Conservation (phyloP, 1,140 invertebrate species). For the Riptortus pedestris region DNA sequence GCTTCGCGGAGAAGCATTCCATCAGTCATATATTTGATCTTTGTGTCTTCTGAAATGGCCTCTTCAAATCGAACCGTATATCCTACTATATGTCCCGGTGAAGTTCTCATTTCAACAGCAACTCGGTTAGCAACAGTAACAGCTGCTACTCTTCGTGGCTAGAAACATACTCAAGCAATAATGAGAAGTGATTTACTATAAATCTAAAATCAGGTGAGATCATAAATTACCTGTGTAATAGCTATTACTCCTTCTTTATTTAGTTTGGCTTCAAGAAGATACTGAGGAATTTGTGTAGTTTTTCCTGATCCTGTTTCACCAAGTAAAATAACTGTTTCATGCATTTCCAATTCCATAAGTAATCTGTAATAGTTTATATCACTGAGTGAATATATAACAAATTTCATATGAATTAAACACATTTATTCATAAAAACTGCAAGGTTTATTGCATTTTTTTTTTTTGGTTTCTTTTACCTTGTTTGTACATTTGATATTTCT, state of each 20-base stretch:
- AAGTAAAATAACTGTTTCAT: constrained; percentile 62
- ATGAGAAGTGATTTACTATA: no score
- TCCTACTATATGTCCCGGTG: constrained; percentile 66
- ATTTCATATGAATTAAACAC: background rate
- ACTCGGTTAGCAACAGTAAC: constrained; percentile 81
- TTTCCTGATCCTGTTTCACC: constrained; percentile 86
- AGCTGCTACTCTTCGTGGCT: constrained; percentile 86
- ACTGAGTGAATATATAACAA: no score
- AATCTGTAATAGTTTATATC: constrained; percentile 38
- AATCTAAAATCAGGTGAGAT: no score
- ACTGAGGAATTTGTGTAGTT: constrained; percentile 83
- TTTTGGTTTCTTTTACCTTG: no score
- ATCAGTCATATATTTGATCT: constrained; percentile 85
- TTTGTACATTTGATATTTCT: no score
- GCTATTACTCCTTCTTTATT: constrained; percentile 52
- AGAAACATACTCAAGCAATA: constrained; percentile 28
- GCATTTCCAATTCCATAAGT: constrained; percentile 43
- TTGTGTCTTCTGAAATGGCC: constrained; percentile 59
- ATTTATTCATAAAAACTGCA: no score
- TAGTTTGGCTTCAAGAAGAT: constrained; percentile 50
- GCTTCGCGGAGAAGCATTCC: constrained; percentile 89
- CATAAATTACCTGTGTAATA: constrained; percentile 63
- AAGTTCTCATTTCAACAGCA: constrained; percentile 56
- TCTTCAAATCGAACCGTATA: constrained; percentile 92
- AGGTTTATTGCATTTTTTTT: no score